phyloP scores from a whole-genome alignment of 2,888 invertebrate genomes.

The Cantharis rufa region DNA sequence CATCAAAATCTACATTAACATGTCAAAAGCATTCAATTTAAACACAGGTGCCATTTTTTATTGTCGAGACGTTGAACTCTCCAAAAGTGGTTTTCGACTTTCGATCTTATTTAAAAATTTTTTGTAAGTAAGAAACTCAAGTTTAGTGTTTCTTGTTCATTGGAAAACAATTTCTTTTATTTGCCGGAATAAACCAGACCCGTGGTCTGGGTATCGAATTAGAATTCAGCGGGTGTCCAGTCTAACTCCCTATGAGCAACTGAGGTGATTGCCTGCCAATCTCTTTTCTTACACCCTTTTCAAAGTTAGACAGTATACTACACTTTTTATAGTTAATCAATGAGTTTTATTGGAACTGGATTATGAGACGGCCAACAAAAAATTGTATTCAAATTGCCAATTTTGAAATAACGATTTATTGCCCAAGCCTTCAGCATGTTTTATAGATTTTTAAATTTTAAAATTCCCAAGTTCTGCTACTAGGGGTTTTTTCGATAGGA shows the following conservation, averaged over 20 bases:
- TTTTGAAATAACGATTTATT: not conserved
- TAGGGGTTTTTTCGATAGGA: not conserved
- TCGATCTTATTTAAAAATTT: not conserved
- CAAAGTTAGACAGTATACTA: slow-evolving; percentile 40
- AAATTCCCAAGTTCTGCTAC: not conserved
- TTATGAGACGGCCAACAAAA: not conserved
- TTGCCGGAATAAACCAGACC: slow-evolving; percentile 15
- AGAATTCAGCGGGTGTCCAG: slow-evolving; percentile 55
- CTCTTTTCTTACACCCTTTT: slow-evolving; percentile 52
- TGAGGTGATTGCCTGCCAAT: slow-evolving; percentile 58
- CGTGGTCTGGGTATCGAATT: slow-evolving; percentile 42
- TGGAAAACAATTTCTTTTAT: slow-evolving; percentile 16
- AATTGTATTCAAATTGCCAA: not conserved
- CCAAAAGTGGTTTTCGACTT: not conserved
- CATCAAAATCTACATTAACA: slow-evolving; percentile 1
- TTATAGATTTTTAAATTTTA: not conserved
- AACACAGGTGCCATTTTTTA: slow-evolving; percentile 1
- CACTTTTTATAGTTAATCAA: slow-evolving; percentile 49
- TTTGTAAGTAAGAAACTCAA: not conserved
- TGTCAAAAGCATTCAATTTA: not conserved
- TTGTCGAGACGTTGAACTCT: slow-evolving; percentile 1
- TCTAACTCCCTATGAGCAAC: slow-evolving; percentile 53
- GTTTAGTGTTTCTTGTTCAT: slow-evolving; percentile 3
- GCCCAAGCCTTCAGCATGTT: not conserved
- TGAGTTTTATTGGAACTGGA: slow-evolving; percentile 38